Evolutionary conservation across 2,113 vertebrate genomes (phyloP).

Genomic region (Scalopus aquaticus): DNA sequence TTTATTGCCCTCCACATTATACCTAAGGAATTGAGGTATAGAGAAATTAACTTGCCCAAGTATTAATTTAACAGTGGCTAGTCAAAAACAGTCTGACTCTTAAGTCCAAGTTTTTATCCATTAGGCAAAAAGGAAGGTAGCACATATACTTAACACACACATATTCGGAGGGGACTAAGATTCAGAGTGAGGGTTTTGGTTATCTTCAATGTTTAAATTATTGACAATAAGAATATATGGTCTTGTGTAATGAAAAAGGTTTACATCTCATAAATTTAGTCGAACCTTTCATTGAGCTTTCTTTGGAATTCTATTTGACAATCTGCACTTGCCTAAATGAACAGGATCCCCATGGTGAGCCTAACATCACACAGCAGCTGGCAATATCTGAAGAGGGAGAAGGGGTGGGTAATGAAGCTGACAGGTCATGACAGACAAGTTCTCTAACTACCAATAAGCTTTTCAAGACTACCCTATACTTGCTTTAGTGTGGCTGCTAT

Average conservation of each 20-base stretch:
- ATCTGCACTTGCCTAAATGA: not conserved
- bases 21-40: not conserved
- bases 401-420: not conserved
- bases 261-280: not conserved
- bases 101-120: constrained; percentile 3
- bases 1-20: not conserved
- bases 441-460: not conserved
- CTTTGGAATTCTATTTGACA: constrained; percentile 31
- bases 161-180: not conserved
- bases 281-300: not conserved
- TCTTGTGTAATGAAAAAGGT: not conserved
- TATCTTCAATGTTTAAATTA: constrained; percentile 19
- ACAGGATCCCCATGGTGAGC: not conserved
- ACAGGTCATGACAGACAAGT: not conserved
- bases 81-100: not conserved
- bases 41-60: not conserved
- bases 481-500: not conserved
- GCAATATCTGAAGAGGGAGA: not conserved
- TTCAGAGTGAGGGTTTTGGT: not conserved
- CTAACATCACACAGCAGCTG: not conserved
- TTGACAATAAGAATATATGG: constrained; percentile 13
- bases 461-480: not conserved
- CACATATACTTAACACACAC: not conserved
- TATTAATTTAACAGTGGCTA: constrained; percentile 17
- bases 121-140: not conserved